Evolutionary conservation across 2,797 vertebrate species (phyloP), one percentile per base, ranked within the genome.

Genomic region (Tangara arthus): DNA sequence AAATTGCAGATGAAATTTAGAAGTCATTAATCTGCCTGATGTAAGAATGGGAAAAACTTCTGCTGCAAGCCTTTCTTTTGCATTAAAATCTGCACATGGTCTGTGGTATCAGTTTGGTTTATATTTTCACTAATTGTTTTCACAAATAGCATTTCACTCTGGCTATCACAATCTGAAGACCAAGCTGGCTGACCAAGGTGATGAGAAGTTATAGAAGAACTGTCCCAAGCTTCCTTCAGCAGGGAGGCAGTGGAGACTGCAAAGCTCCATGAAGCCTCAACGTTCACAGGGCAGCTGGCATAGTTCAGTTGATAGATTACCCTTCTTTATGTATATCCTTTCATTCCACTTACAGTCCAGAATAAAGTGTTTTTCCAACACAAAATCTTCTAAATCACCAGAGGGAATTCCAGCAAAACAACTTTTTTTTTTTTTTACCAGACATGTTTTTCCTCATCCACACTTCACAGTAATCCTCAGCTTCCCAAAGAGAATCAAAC

Each of bases 191-290:
- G 44, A 87, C 37, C 84, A 79, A 82, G 23, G 26, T 2, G 1
- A 81, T 11, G 10, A 73, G 66, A 90, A 87, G 18, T 35, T 57
- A 59, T 15, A 4, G 26, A 82, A 49, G 47, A 89, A 37, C 56
- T 55, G 42, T 46, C 42, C 34, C 39, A 41, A 86, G 8, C 11
- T 87, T 57, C 46, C 34, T 61, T 57, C 42, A 28, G 27, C 46
- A 79, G 46, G 11, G 15, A 0, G 0, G 44, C 0, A 0, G 56
- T 26, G 14, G 83, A 35, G 50, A 68, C 17, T 63, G 68, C 11
- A 0, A 72, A 80, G 44, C 13, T 59, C 22, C 39, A 24, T 1
- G 26, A 81, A 77, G 61, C 21, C 32, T 69, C 72, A 50, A 23
- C 18, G 26, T 16, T 53, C 47, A 83, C 22, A 44, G n/a, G 19